A percentile compares a stretch with the other conserved stretches of the same genome.
These are phyloP conservation scores for Drosophila silvestris DNA, from an alignment of 2,888 invertebrate species.

Conservation along the genomic window DNA sequence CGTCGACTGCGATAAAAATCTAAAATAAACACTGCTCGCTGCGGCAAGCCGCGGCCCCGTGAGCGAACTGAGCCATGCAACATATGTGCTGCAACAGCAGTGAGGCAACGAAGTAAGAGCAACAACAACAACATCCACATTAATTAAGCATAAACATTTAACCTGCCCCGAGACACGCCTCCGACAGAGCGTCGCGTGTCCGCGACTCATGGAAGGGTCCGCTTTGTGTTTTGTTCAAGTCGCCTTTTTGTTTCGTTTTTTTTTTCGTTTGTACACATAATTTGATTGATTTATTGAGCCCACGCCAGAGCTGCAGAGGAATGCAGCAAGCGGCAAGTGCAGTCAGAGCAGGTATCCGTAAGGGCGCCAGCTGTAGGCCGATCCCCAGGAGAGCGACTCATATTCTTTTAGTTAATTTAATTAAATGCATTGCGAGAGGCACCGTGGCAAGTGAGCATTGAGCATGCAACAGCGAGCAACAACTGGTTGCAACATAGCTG, in stretches of 20 bases:
- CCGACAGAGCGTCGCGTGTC: conserved; percentile 61
- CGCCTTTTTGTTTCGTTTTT: conserved; percentile 31
- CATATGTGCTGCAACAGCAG: conserved; percentile 47
- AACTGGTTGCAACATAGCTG: conserved; percentile 47
- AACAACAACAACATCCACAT: conserved; percentile 57
- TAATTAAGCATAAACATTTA: conserved; percentile 81
- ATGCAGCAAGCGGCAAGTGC: conserved; percentile 43
- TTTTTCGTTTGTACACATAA: conserved; percentile 30
- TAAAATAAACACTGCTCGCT: conserved; percentile 72
- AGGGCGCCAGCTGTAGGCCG: conserved; percentile 35
- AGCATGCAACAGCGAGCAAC: conserved; percentile 12
- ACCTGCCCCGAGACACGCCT: conserved; percentile 74
- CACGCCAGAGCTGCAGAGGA: conserved; percentile 23
- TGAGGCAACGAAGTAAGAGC: conserved; percentile 17
- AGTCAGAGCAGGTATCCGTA: conserved; percentile 36
- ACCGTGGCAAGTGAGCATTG: conserved; percentile 18
- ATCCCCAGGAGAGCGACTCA: conserved; percentile 18
- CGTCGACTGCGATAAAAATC: conserved; percentile 70
- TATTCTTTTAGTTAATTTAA: conserved; percentile 66
- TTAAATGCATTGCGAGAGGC: conserved; percentile 54
- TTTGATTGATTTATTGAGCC: conserved; percentile 76
- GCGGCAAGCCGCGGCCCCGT: conserved; percentile 32
- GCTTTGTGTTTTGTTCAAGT: conserved; percentile 38
- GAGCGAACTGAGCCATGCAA: conserved; percentile 62
- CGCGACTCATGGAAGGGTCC: conserved; percentile 48